Evolutionary conservation across 2,797 vertebrate genomes (phyloP).

Genomic region (Sternotherus odoratus): DNA sequence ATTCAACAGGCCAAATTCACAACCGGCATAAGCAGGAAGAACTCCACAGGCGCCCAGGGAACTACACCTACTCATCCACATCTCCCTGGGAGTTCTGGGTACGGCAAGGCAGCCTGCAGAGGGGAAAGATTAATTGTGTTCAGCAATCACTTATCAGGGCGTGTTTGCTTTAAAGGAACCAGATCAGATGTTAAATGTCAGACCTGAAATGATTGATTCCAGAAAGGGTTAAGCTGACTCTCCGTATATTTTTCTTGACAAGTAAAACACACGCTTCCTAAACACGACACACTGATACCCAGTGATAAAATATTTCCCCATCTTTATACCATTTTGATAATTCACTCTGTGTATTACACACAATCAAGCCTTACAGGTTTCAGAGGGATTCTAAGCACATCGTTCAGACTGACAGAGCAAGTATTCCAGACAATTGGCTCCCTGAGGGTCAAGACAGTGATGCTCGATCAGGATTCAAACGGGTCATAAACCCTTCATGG

Average conservation of each 20-base stretch:
- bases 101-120: background rate
- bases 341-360: constrained; percentile 70
- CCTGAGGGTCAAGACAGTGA: constrained; percentile 82
- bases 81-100: background rate
- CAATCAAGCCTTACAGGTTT: constrained; percentile 70
- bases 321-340: constrained; percentile 73
- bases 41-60: fast-evolving
- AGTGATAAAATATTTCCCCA: constrained; percentile 50
- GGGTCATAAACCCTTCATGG: constrained; percentile 86
- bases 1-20: background rate
- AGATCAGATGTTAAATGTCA: background rate
- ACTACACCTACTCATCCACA: background rate
- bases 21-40: background rate
- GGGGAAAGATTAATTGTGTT: background rate
- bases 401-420: constrained; percentile 83
- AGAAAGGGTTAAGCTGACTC: constrained; percentile 29
- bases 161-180: background rate
- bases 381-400: constrained; percentile 81
- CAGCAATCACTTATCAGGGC: constrained; percentile 15
- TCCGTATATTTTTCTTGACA: background rate
- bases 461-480: constrained; percentile 85
- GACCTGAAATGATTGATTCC: constrained; percentile 21
- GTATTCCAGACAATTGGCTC: constrained; percentile 85
- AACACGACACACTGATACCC: background rate
- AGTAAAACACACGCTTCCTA: background rate